Base-by-base conservation (phyloP, 2,888 invertebrate genomes). In the Dryobota labecula region DNA sequence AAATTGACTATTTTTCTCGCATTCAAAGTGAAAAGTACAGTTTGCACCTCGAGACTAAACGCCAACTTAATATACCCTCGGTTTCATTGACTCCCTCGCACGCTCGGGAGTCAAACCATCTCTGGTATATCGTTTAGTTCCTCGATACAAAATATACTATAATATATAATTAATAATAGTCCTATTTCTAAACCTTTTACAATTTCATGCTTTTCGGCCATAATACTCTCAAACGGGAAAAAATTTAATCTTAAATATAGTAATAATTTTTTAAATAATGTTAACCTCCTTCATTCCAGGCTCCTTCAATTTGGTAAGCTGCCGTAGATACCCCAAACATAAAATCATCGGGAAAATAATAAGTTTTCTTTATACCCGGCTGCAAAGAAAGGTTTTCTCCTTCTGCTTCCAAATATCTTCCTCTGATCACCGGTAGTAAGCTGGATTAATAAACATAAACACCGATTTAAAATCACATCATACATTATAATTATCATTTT, bases 211-310 rank as follows among this genome's bases (percentile, higher is more conserved):
- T 27, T 18, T 51, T n/a, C n/a, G n/a, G n/a, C n/a, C n/a, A n/a
- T n/a, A n/a, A n/a, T n/a, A n/a, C n/a, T n/a, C n/a, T n/a, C n/a
- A n/a, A n/a, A n/a, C n/a, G n/a, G n/a, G n/a, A n/a, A n/a, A n/a
- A n/a, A n/a, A n/a, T n/a, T n/a, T n/a, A n/a, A n/a, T n/a, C n/a
- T n/a, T n/a, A n/a, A n/a, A n/a, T n/a, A n/a, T n/a, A n/a, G n/a
- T n/a, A n/a, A n/a, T n/a, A n/a, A n/a, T n/a, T n/a, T n/a, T 20
- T 20, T 5, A 54, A 30, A 33, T 30, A 1, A 1, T 30, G 30
- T 30, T 13, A 36, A 76, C 74, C 61, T 53, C 38, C 68, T 64
- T 73, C 64, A 54, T 73, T 76, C 68, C 76, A 73, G 11, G 49
- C 68, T 64, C 73, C 64, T 63, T 76, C 57, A 20, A 61, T 76